Base-by-base conservation (phyloP, 1,140 invertebrate genomes). In the Maniola jurtina region DNA sequence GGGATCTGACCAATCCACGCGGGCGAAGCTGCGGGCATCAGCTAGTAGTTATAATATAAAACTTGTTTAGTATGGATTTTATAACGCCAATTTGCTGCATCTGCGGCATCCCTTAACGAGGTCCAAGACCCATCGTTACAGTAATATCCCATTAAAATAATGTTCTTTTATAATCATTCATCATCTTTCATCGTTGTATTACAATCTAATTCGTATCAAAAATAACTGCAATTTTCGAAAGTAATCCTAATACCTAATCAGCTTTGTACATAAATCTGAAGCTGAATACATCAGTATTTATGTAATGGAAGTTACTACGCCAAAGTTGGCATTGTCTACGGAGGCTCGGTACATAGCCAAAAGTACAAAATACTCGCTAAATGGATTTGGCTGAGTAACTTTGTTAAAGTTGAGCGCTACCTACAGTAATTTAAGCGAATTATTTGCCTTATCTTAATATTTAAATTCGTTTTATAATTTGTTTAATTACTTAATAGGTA, bases 101-200 rank as follows among this genome's bases (percentile, higher is more conserved):
- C 68, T 66, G 55, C 50, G 55, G 66, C 66, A 55, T 48, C 48
- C 62, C 50, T 40, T 75, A 73, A 79, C 72, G 75, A 66, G 71
- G 59, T 76, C 73, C 71, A 68, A 75, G 78, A 71, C 55, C 76
- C 79, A 81, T 78, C 73, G 72, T 81, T 81, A 81, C 76, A 71
- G 75, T 80, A 72, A 74, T 76, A 71, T 78, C 74, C 76, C 80
- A 86, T 86, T 54, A 54, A 54, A n/a, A n/a, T n/a, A 25, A 25
- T 25, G 25, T 25, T 25, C 25, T 25, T 25, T 25, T 25, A 25
- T 25, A 1, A 25, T 25, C 4, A 25, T 25, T 25, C 1, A 25
- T 25, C 25, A 25, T 25, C 25, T 25, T 25, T 25, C 4, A 25
- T 25, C 25, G 4, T 25, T 25, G 25, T 2, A 25, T 25, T 4